A percentile compares a stretch with the other conserved stretches of the same genome.
Evolutionary conservation across 2,888 invertebrate species (phyloP).

Genomic region (Pyralis farinalis): DNA sequence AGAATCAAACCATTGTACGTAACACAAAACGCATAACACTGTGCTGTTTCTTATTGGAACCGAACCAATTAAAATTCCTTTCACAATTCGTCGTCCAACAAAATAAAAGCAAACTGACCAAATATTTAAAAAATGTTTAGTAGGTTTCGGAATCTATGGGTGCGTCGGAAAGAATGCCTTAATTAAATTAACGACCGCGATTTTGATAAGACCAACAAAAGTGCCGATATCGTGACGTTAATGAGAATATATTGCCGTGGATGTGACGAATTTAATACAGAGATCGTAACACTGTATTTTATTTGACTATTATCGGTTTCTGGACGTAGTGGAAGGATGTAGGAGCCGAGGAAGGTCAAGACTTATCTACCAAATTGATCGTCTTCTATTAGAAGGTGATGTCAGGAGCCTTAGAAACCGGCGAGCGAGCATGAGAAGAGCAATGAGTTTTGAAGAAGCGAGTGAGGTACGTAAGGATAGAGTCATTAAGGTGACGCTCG

Average conservation of each 20-base stretch:
- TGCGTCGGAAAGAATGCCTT: slow-evolving; percentile 61
- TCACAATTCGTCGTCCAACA: slow-evolving; percentile 33
- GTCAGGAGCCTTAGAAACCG: too few species aligned
- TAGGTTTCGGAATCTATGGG: slow-evolving; percentile 55
- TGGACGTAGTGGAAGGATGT: too few species aligned
- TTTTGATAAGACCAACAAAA: slow-evolving; percentile 60
- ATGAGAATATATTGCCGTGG: slow-evolving; percentile 58
- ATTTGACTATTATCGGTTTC: not conserved
- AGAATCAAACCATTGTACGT: too few species aligned
- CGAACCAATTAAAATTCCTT: slow-evolving; percentile 70
- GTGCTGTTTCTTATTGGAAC: slow-evolving; percentile 18
- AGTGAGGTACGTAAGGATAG: too few species aligned
- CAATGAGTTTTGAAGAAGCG: too few species aligned
- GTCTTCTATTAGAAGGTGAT: too few species aligned
- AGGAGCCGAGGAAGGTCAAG: too few species aligned
- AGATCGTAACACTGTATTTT: slow-evolving; percentile 14
- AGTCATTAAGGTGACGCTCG: too few species aligned
- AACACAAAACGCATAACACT: not conserved
- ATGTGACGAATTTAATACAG: slow-evolving; percentile 1
- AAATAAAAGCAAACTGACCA: slow-evolving; percentile 19
- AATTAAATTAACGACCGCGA: slow-evolving; percentile 73
- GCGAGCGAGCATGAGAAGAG: too few species aligned
- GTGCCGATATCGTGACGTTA: slow-evolving; percentile 55
- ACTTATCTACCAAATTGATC: too few species aligned
- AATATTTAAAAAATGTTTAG: slow-evolving; percentile 57